Conservation (phyloP, 1,140 invertebrate genomes). For the Tyrophagus putrescentiae region DNA sequence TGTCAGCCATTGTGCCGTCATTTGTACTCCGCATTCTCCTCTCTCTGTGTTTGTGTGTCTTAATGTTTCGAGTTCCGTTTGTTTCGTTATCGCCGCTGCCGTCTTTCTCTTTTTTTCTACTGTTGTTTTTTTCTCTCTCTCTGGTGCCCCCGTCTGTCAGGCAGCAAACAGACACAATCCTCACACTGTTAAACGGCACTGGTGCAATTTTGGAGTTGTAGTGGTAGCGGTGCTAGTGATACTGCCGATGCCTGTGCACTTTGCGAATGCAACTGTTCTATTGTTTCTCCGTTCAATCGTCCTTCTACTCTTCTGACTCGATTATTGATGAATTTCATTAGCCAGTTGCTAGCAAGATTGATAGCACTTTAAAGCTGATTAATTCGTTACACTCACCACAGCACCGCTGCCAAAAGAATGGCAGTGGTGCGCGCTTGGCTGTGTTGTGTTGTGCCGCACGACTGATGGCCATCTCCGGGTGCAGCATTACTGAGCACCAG, state of each 20-base stretch:
- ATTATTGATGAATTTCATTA: slow-evolving; percentile 16
- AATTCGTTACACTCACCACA: slow-evolving; percentile 7
- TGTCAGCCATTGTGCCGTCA: no score
- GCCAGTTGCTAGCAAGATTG: slow-evolving; percentile 12
- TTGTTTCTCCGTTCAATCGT: neutral
- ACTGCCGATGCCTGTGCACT: neutral
- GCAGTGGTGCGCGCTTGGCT: no score
- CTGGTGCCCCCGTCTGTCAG: neutral
- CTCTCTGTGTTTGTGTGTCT: neutral
- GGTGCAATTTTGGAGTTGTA: no score
- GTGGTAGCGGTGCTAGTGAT: neutral
- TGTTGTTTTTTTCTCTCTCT: slow-evolving; percentile 5
- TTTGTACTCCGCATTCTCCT: neutral
- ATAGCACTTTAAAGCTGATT: slow-evolving; percentile 17
- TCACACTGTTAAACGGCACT: no score
- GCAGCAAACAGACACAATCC: neutral
- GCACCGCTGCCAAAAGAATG: neutral
- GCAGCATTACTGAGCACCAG: no score
- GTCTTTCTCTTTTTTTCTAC: slow-evolving; percentile 1
- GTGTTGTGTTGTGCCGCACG: no score
- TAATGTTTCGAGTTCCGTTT: slow-evolving; percentile 11
- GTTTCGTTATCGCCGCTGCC: slow-evolving; percentile 8
- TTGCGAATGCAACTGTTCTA: neutral
- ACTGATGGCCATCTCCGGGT: no score
- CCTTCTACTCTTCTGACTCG: slow-evolving; percentile 4